Evolutionary conservation across 1,140 invertebrate genomes (phyloP).

Genomic region (Apis dorsata): DNA sequence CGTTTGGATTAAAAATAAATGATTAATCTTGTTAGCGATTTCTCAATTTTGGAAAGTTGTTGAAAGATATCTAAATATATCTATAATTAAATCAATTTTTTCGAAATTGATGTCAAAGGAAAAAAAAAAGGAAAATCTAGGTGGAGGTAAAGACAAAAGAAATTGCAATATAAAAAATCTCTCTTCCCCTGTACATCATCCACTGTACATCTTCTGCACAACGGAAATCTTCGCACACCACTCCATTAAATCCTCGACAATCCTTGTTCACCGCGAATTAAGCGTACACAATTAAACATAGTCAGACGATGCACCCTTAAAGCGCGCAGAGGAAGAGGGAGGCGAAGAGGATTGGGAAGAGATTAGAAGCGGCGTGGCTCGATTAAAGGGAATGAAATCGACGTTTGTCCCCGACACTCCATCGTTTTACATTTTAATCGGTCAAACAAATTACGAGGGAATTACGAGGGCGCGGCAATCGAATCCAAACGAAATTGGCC

Average conservation of each 20-base stretch:
- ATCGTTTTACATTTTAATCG: constrained; percentile 36
- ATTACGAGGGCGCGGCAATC: background rate
- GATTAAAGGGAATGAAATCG: constrained; percentile 31
- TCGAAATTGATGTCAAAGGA: too few species aligned
- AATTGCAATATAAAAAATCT: background rate
- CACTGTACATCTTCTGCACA: too few species aligned
- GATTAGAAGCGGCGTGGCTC: constrained; percentile 26
- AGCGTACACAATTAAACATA: background rate
- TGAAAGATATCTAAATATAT: too few species aligned
- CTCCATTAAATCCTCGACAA: background rate
- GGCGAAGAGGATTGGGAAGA: background rate
- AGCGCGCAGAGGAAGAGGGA: background rate
- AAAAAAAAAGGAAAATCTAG: too few species aligned
- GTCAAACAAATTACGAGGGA: constrained; percentile 37
- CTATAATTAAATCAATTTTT: too few species aligned
- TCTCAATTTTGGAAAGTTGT: too few species aligned
- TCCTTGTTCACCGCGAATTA: background rate
- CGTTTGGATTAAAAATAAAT: too few species aligned
- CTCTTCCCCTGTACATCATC: background rate
- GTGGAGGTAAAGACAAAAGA: background rate
- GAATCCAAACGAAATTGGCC: constrained; percentile 1
- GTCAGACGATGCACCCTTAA: background rate
- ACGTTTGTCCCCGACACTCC: constrained; percentile 17
- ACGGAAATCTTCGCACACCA: background rate
- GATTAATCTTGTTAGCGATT: too few species aligned